These are phyloP conservation scores for Procambarus virginalis DNA, from an alignment of 1,140 invertebrate species.

Conservation along the genomic window DNA sequence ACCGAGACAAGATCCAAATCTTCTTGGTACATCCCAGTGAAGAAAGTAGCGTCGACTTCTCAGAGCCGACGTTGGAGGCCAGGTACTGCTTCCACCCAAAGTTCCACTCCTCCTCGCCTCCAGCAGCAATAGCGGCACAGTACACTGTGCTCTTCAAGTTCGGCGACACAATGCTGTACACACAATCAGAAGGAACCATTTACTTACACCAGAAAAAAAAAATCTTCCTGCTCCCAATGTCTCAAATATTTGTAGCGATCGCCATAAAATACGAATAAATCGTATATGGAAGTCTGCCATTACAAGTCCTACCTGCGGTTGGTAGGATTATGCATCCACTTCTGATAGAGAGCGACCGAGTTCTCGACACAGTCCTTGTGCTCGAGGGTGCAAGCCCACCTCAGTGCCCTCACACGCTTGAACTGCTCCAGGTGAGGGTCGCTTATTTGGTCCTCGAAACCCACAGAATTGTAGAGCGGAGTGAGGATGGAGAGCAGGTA, in stretches of 20 bases:
- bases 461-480: constrained; percentile 67
- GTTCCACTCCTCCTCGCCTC: constrained; percentile 75
- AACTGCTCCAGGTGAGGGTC: constrained; percentile 69
- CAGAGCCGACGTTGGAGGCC: constrained; percentile 74
- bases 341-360: constrained; percentile 64
- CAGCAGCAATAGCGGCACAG: constrained; percentile 75
- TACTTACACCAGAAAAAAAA: neutral
- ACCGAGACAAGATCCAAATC: constrained; percentile 75
- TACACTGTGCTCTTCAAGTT: constrained; percentile 76
- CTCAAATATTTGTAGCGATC: no score
- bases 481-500: constrained; percentile 44
- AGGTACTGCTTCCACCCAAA: constrained; percentile 74
- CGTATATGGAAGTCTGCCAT: no score
- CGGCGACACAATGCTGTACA: constrained; percentile 51
- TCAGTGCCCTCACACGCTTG: constrained; percentile 44
- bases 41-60: constrained; percentile 79
- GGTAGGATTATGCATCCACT: constrained; percentile 71
- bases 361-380: constrained; percentile 60
- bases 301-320: neutral
- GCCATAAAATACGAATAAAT: no score
- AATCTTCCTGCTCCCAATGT: no score
- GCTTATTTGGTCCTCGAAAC: constrained; percentile 56
- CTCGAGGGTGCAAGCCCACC: constrained; percentile 63
- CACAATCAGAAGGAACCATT: neutral
- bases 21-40: constrained; percentile 81